Base-by-base conservation (phyloP, 2,113 vertebrate genomes). In the Spea multiplicata region DNA sequence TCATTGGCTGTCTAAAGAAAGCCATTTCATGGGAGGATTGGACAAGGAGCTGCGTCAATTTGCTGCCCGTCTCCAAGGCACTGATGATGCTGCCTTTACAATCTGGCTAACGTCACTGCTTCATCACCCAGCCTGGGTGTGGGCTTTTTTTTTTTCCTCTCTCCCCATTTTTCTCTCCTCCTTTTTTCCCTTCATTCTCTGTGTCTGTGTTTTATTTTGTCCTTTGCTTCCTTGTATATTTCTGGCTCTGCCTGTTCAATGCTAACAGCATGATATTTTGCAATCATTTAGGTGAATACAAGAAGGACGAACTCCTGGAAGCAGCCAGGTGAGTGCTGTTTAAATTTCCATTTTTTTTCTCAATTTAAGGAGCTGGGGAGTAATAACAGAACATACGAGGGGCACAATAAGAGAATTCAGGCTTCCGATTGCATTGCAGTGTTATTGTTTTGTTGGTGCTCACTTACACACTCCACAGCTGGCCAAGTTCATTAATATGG, bases 291-390 rank as follows among this genome's bases (percentile, higher is more conserved):
- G 97, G 97, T 93, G 97, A 99, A 97, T 99, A 99, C 94, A 99
- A 99, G 95, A 99, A 99, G 93, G 97, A 99, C 93, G 97, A 99
- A 94, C 96, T 99, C 93, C 94, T 99, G 92, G 97, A 99, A 94
- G 97, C 97, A 85, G 97, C 97, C 88, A 96, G 97, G 97, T 99
- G 93, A 96, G 97, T 95, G 91, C 87, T 84, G 83, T 74, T 86
- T 88, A 82, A 84, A 90, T 87, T 50, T 92, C 87, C 86, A 89
- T 87, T 89, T 82, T 73, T 13, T 88, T 85, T 80, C n/a, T 80
- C 75, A 84, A 69, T 76, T 83, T 82, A 79, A 78, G n/a, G 17
- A 44, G 17, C 3, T n/a, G 71, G 44, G 45, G 66, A 59, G 17
- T 3, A 16, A 12, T 30, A 30, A 30, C 30, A 30, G 30, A 30